Conservation (phyloP, 2,888 invertebrate genomes). For the Steinernema hermaphroditum region DNA sequence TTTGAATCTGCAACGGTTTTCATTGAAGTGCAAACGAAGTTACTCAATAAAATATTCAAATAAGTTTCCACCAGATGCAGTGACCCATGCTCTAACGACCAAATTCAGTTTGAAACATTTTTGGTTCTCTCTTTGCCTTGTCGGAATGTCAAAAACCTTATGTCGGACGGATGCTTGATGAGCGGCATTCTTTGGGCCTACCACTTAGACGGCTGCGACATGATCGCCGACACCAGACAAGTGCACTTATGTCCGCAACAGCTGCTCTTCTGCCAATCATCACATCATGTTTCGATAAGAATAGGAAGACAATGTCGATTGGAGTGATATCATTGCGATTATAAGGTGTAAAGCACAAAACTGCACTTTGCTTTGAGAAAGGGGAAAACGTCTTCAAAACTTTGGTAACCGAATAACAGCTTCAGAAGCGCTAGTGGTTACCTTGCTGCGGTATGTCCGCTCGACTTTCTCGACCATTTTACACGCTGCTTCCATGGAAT, state of each 20-base stretch:
- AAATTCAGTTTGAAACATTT: constrained; percentile 23
- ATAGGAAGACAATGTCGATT: constrained; percentile 11
- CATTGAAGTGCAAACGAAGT: constrained; percentile 15
- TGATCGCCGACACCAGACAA: constrained; percentile 26
- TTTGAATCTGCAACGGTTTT: background rate
- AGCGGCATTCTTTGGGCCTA: background rate
- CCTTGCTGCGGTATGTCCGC: background rate
- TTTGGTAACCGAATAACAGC: too few relatives aligned
- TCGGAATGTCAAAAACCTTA: background rate
- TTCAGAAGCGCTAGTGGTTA: too few relatives aligned
- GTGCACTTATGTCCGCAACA: constrained; percentile 18
- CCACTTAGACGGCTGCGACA: background rate
- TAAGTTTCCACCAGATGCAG: background rate
- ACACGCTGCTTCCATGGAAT: background rate
- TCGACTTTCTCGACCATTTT: background rate
- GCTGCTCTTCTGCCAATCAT: constrained; percentile 30
- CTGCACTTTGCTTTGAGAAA: background rate
- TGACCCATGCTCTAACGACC: constrained; percentile 16
- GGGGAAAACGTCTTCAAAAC: background rate
- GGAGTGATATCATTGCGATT: background rate
- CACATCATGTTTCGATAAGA: constrained; percentile 14
- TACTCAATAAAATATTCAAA: constrained; percentile 27
- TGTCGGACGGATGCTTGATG: background rate
- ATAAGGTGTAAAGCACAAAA: background rate
- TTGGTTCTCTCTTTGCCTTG: background rate